These are phyloP conservation scores for Hofmannophila pseudospretella DNA, from an alignment of 2,888 invertebrate species.

Conservation along the genomic window DNA sequence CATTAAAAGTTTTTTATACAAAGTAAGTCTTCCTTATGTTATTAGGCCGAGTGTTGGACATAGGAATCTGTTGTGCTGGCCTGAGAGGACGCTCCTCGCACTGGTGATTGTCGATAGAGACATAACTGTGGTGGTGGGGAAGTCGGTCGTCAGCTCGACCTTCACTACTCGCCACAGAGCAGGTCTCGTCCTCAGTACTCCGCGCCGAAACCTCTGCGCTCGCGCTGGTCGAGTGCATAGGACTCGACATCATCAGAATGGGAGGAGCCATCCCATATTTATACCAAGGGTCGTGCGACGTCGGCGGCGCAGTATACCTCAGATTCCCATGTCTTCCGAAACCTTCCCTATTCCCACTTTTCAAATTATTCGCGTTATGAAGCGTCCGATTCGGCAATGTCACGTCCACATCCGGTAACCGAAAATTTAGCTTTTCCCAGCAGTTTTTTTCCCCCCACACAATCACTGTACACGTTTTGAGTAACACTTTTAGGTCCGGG, in stretches of 20 bases:
- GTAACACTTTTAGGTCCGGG: slow-evolving; percentile 84
- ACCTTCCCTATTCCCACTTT: slow-evolving; percentile 66
- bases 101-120: slow-evolving; percentile 73
- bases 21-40: slow-evolving; percentile 74
- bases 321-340: slow-evolving; percentile 71
- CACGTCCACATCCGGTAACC: slow-evolving; percentile 87
- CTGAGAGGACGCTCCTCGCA: slow-evolving; percentile 70
- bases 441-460: slow-evolving; percentile 90
- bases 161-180: slow-evolving; percentile 76
- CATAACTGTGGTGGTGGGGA: slow-evolving; percentile 78
- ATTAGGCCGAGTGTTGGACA: slow-evolving; percentile 62
- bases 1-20: slow-evolving; percentile 42
- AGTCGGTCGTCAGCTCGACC: slow-evolving; percentile 73
- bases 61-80: slow-evolving; percentile 69
- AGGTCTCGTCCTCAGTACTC: slow-evolving; percentile 80
- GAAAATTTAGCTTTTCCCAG: slow-evolving; percentile 91
- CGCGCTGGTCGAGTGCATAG: slow-evolving; percentile 78
- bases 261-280: slow-evolving; percentile 73
- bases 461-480: slow-evolving; percentile 85
- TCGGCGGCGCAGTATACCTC: slow-evolving; percentile 73
- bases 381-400: slow-evolving; percentile 78
- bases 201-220: slow-evolving; percentile 80
- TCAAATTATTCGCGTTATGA: slow-evolving; percentile 69
- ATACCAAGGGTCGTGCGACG: slow-evolving; percentile 74
- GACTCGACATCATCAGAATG: slow-evolving; percentile 79